Conservation (phyloP, 2,888 invertebrate genomes). For the Sthenelais limicola region DNA sequence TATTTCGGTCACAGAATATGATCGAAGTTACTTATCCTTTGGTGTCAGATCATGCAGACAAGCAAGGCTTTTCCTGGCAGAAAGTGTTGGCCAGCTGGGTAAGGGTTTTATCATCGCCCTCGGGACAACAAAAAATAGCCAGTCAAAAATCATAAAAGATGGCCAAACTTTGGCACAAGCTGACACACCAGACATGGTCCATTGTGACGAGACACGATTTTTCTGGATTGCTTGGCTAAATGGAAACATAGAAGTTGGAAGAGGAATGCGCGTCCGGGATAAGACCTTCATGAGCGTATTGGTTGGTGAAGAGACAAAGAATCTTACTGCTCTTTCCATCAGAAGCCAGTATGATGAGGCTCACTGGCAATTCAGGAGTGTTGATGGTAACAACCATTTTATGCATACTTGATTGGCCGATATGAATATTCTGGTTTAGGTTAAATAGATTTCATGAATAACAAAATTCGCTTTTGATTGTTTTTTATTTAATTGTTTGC, state of each 20-base stretch:
- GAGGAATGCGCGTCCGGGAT: slow-evolving; percentile 13
- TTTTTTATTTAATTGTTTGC: too few species aligned
- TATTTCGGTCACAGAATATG: neutral
- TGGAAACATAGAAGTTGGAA: neutral
- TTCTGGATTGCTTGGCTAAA: slow-evolving; percentile 2
- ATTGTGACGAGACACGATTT: neutral
- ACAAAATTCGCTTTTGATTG: too few species aligned
- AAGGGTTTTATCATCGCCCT: too few species aligned
- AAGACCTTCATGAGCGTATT: neutral
- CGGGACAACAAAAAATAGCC: too few species aligned
- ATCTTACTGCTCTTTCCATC: neutral
- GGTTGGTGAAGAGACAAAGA: neutral
- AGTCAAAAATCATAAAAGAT: too few species aligned
- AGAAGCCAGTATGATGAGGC: neutral
- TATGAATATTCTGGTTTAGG: too few species aligned
- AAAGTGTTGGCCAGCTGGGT: neutral
- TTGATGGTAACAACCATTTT: neutral
- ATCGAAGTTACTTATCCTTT: neutral
- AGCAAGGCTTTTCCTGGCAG: neutral
- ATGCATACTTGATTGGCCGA: too few species aligned
- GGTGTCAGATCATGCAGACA: neutral
- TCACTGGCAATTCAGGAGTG: neutral
- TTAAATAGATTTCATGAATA: too few species aligned
- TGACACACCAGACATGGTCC: slow-evolving; percentile 1
- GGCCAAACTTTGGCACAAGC: neutral